These are phyloP conservation scores for Anabacerthia variegaticeps DNA, from an alignment of 2,797 vertebrate genomes.

Conservation along the genomic window DNA sequence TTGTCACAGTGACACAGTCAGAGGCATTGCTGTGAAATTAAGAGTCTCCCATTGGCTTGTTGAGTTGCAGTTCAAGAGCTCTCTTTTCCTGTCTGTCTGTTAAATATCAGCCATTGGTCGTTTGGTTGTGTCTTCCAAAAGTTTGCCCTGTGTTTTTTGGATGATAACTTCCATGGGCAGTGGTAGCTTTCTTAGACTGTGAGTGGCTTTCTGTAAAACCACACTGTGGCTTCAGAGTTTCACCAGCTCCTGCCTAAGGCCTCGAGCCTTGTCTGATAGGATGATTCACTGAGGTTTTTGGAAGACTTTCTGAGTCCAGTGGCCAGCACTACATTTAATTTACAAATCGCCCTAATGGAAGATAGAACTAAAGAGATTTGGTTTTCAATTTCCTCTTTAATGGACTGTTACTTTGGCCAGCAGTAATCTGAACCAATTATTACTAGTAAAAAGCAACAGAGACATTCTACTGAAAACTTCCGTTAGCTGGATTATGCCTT, in stretches of 20 bases:
- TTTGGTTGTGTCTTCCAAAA: not conserved
- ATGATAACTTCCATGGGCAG: not conserved
- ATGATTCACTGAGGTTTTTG: not conserved
- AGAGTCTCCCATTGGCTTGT: not conserved
- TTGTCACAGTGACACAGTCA: not conserved
- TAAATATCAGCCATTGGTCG: not conserved
- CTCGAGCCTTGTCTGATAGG: not conserved
- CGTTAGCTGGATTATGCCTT: conserved; percentile 47
- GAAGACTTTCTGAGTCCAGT: not conserved
- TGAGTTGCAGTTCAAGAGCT: not conserved
- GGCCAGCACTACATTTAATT: not conserved
- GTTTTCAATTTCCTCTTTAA: not conserved
- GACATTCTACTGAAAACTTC: conserved; percentile 2
- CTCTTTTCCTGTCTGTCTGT: not conserved
- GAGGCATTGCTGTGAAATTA: not conserved
- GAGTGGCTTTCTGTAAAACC: not conserved
- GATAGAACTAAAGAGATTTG: not conserved
- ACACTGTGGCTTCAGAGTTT: not conserved
- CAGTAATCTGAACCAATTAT: not conserved
- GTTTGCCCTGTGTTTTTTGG: not conserved
- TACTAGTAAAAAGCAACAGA: not conserved
- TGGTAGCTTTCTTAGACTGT: not conserved
- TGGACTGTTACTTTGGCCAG: not conserved
- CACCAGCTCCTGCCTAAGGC: not conserved
- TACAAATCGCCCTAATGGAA: not conserved